phyloP scores from a whole-genome alignment of 2,113 vertebrate genomes.

The Prinia subflava region DNA sequence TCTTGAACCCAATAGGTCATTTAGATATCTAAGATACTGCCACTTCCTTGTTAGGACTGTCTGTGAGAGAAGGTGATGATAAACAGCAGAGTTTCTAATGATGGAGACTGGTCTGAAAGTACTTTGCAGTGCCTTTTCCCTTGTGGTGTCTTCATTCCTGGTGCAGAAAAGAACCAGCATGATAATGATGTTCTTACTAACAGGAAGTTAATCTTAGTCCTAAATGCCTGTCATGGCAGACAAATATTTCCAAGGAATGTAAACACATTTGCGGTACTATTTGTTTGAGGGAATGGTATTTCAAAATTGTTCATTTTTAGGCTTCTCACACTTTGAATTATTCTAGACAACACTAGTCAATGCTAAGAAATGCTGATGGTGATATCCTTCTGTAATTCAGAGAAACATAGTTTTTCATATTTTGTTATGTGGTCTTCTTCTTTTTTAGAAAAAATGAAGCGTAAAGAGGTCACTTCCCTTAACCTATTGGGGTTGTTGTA shows the following conservation, averaged over 20 bases:
- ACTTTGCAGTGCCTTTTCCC: neutral
- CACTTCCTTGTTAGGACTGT: neutral
- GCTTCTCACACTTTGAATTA: neutral
- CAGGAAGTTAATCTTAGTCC: slow-evolving; percentile 24
- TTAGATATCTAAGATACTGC: neutral
- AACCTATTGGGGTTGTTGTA: neutral
- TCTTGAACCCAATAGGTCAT: neutral
- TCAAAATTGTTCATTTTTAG: neutral
- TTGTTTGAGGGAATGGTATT: neutral
- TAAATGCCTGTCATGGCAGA: neutral
- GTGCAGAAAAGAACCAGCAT: neutral
- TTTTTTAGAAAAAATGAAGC: neutral
- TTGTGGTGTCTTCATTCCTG: neutral
- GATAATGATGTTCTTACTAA: neutral
- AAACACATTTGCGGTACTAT: neutral
- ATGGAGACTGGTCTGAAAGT: neutral
- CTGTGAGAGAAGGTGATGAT: neutral
- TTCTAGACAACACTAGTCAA: neutral
- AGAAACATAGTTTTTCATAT: neutral
- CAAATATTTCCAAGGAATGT: neutral
- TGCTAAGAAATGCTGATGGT: neutral
- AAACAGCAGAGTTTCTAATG: slow-evolving; percentile 11
- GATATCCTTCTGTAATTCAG: neutral
- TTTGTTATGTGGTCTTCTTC: neutral
- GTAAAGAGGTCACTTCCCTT: neutral